Base-by-base conservation (phyloP, 2,113 vertebrate species). In the Oenanthe oenanthe region DNA sequence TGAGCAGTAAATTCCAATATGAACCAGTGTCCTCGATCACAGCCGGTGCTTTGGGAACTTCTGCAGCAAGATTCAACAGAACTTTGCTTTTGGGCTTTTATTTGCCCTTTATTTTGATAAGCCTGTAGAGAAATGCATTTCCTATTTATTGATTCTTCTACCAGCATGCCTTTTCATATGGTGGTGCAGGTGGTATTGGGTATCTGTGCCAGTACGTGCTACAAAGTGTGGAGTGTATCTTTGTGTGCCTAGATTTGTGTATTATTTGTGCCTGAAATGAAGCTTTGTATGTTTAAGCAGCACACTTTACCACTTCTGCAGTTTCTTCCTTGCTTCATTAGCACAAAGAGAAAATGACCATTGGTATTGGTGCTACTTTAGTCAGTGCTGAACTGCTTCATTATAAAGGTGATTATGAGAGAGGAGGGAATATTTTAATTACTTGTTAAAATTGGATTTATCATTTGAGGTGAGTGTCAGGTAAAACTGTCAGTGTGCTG, bases 1-100 rank as follows among this genome's bases (percentile, higher is more conserved):
- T 74, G 53, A 72, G 58, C 34, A 51, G 13, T 48, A 54, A 15
- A 32, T 83, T 48, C 24, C 3, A 3, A 13, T 61, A 0, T 24
- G 42, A n/a, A 85, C 40, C 0, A 0, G 13, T 54, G 3, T 58
- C 38, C 34, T 85, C 0, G 0, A 18, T 38, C 15, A 17, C 32
- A 50, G n/a, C 9, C 40, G 2, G 21, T 36, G 28, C 63, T 83
- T 57, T 29, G 28, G 45, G 62, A 90, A 13, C 54, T 79, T 43
- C 34, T 91, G 60, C 75, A 88, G 60, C 67, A 74, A 74, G 63
- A 50, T 53, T 66, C 11, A 51, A 4, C 42, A 73, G 54, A 83
- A n/a, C 34, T 83, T 61, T 73, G 38, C 13, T 72, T 26, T 53
- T 54, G 20, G 12, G 22, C 20, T 42, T 90, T 66, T 73, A 9